Percentiles rank a stretch among this genome's conserved stretches.
Conservation (phyloP, 2,797 vertebrate species). For the Falco biarmicus region DNA sequence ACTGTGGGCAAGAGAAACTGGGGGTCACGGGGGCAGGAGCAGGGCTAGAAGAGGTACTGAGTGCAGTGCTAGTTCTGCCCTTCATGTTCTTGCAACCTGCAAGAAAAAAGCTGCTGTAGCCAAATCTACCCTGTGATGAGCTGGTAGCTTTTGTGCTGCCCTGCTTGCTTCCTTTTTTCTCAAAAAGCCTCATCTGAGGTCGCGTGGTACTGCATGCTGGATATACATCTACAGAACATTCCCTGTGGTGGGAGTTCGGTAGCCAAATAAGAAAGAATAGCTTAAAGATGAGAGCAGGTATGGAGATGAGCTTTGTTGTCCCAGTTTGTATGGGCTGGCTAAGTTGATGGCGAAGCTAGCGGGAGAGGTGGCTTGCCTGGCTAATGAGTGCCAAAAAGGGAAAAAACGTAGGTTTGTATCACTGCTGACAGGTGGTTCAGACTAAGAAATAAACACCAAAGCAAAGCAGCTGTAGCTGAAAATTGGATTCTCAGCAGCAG, state of each 20-base stretch:
- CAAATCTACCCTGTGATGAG: background rate
- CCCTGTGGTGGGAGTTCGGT: background rate
- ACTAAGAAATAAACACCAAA: background rate
- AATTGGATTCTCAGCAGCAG: background rate
- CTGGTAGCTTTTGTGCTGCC: background rate
- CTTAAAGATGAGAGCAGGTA: background rate
- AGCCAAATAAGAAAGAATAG: background rate
- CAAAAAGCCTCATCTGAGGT: background rate
- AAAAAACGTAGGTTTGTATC: background rate
- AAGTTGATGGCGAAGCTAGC: background rate
- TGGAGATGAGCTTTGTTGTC: background rate
- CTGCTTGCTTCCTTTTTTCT: background rate
- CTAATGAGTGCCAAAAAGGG: background rate
- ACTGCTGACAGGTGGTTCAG: background rate
- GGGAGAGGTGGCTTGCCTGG: background rate
- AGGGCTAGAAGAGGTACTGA: background rate
- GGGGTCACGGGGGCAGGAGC: background rate
- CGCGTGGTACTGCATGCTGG: accelerated
- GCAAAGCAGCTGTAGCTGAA: background rate
- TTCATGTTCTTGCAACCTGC: background rate
- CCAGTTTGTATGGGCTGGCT: background rate
- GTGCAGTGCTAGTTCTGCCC: background rate
- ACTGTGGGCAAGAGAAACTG: background rate
- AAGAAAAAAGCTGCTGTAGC: background rate
- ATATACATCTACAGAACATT: background rate